Conservation (phyloP, 2,888 invertebrate genomes). For the Micoletzkya japonica region DNA sequence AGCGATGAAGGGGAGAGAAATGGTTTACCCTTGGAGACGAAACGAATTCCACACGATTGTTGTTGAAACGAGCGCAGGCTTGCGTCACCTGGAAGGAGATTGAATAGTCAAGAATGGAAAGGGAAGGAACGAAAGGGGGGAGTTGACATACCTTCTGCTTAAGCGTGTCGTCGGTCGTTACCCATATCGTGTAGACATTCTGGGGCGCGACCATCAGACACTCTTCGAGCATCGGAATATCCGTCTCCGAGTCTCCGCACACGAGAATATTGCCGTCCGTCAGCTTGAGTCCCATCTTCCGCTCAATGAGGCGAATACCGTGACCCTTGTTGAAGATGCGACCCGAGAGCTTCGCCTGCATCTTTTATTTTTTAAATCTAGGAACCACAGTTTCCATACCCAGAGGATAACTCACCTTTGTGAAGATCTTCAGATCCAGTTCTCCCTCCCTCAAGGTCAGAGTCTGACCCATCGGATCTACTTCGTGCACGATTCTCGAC, state of each 20-base stretch:
- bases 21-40: conserved; percentile 40
- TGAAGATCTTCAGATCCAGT: conserved; percentile 55
- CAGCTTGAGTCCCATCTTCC: conserved; percentile 46
- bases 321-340: conserved; percentile 58
- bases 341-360: conserved; percentile 39
- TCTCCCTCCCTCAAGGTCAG: conserved; percentile 51
- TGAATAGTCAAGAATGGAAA: too few species aligned
- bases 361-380: background rate
- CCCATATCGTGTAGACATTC: conserved; percentile 55
- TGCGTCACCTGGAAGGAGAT: conserved; percentile 38
- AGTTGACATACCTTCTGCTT: conserved; percentile 34
- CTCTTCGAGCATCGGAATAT: conserved; percentile 59
- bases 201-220: conserved; percentile 45
- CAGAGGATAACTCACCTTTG: conserved; percentile 37
- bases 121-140: background rate
- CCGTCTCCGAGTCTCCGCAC: conserved; percentile 56
- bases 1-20: background rate
- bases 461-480: conserved; percentile 46
- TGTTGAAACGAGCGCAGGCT: conserved; percentile 42
- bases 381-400: background rate
- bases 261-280: conserved; percentile 50
- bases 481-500: conserved; percentile 42
- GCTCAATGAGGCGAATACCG: conserved; percentile 49
- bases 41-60: conserved; percentile 48
- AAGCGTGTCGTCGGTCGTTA: conserved; percentile 43